A percentile compares a stretch with the other conserved stretches of the same genome.
phyloP scores from a whole-genome alignment of 2,888 invertebrate genomes.

The Argynnis bischoffii region DNA sequence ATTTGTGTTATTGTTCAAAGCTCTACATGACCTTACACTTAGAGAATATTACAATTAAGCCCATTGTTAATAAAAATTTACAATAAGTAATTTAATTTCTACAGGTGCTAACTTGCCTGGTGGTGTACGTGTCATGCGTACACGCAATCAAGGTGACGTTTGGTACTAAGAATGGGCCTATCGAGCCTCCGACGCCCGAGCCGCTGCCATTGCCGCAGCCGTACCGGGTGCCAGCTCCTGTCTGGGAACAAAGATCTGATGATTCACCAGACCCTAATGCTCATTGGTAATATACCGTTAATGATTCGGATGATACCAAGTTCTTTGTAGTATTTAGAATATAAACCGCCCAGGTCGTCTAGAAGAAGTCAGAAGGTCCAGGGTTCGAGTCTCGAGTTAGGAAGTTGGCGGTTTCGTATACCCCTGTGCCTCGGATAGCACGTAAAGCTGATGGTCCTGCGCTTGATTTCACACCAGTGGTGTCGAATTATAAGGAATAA shows the following conservation, averaged over 20 bases:
- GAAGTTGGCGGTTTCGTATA: too few relatives aligned
- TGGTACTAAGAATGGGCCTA: constrained; percentile 84
- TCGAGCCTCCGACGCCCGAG: constrained; percentile 81
- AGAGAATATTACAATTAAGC: too few relatives aligned
- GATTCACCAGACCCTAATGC: constrained; percentile 84
- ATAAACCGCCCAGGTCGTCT: not conserved
- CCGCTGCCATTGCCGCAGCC: constrained; percentile 75
- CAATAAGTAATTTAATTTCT: constrained; percentile 11
- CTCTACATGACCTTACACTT: too few relatives aligned
- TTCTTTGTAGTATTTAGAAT: not conserved
- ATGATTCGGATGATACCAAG: not conserved
- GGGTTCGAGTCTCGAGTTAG: too few relatives aligned
- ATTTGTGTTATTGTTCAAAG: too few relatives aligned
- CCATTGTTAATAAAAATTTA: not conserved
- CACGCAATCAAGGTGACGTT: constrained; percentile 84
- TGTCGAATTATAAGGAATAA: too few relatives aligned
- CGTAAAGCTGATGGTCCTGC: too few relatives aligned
- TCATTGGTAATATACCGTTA: constrained; percentile 73
- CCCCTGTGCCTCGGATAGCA: too few relatives aligned
- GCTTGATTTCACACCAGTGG: too few relatives aligned
- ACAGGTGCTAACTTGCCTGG: constrained; percentile 73
- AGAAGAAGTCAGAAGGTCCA: too few relatives aligned
- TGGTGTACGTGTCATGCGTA: constrained; percentile 70
- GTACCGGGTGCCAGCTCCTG: constrained; percentile 82
- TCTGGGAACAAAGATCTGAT: constrained; percentile 82